These are phyloP conservation scores for Australoheros scitulus DNA, from an alignment of 2,113 vertebrate species.

Conservation along the genomic window DNA sequence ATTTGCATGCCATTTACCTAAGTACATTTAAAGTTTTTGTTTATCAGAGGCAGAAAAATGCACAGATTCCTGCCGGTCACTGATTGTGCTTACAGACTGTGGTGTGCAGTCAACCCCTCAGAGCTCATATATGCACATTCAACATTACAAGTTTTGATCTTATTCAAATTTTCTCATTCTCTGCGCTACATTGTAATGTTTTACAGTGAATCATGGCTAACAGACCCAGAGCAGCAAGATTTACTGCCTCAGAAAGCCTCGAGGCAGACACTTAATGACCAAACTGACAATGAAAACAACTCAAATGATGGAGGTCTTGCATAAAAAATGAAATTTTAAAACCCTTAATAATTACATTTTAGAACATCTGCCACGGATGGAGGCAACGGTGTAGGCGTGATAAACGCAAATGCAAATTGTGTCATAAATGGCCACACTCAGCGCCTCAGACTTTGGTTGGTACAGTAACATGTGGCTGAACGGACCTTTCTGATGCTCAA, in stretches of 20 bases:
- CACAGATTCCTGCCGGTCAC: background rate
- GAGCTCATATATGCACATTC: too few species aligned
- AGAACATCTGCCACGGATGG: background rate
- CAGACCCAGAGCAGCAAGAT: background rate
- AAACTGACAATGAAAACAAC: background rate
- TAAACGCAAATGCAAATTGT: background rate
- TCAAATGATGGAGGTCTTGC: background rate
- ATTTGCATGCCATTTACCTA: fast-evolving
- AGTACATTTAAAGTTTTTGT: background rate
- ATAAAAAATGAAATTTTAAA: background rate
- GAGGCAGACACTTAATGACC: background rate
- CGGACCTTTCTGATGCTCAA: constrained; percentile 30
- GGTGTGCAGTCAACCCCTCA: too few species aligned
- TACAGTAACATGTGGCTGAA: background rate
- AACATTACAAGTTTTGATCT: too few species aligned
- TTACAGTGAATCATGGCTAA: background rate
- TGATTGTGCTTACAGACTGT: too few species aligned
- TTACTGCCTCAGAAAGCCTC: background rate
- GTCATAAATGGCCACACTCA: background rate
- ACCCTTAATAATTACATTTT: background rate
- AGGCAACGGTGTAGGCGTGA: background rate
- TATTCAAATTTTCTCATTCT: too few species aligned
- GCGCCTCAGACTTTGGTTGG: background rate
- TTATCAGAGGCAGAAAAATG: background rate
- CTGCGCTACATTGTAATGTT: background rate